These are phyloP conservation scores for Arremon brunneinucha DNA, from an alignment of 2,797 vertebrate genomes.

Conservation along the genomic window DNA sequence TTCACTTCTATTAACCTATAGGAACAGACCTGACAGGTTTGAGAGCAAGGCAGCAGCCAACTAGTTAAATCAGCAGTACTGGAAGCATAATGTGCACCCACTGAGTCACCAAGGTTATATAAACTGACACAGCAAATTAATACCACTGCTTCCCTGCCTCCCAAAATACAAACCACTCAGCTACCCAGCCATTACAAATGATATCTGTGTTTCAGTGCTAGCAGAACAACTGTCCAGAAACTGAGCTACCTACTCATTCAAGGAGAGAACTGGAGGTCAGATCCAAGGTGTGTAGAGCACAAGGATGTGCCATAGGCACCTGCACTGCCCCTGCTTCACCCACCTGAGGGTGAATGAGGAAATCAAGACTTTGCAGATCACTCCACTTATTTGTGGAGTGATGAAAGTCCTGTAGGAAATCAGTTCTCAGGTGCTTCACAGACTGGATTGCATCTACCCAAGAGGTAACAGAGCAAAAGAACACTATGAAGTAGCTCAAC, in stretches of 20 bases:
- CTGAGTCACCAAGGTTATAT: not conserved
- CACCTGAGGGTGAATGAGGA: not conserved
- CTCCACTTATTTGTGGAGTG: not conserved
- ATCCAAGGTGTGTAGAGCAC: not conserved
- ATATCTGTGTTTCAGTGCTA: not conserved
- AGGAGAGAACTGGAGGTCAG: not conserved
- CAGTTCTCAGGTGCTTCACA: not conserved
- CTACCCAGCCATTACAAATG: not conserved
- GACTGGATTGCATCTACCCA: not conserved
- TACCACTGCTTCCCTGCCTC: not conserved
- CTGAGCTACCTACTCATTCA: not conserved
- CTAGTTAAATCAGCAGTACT: not conserved
- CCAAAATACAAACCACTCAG: not conserved
- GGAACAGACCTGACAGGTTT: not conserved
- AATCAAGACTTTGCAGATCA: rapidly evolving
- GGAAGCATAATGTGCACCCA: not conserved
- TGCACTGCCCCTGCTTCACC: not conserved
- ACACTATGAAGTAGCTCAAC: not conserved
- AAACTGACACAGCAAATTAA: conserved; percentile 2
- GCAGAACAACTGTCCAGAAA: not conserved
- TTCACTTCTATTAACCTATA: not conserved
- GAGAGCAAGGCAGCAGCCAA: not conserved
- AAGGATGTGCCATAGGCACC: not conserved
- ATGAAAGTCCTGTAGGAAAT: not conserved
- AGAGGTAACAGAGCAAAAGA: not conserved